phyloP scores from a whole-genome alignment of 2,113 vertebrate species.

The Lepus americanus region DNA sequence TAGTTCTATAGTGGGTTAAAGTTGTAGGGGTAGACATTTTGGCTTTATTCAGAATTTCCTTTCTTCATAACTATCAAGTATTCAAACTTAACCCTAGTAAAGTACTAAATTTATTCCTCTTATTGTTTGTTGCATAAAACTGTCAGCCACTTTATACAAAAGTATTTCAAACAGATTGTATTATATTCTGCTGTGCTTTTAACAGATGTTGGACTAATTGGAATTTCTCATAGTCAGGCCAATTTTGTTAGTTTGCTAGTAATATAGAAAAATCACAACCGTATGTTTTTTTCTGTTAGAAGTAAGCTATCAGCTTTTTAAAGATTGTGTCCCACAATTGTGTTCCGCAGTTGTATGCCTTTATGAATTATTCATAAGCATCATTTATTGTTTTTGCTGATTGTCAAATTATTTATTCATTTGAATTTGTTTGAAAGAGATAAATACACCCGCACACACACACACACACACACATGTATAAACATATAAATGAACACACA shows the following conservation, averaged over 20 bases:
- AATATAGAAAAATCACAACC: neutral
- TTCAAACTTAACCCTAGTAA: slow-evolving; percentile 57
- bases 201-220: slow-evolving; percentile 72
- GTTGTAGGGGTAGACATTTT: too few relatives aligned
- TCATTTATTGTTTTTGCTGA: too few relatives aligned
- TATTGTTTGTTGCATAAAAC: slow-evolving; percentile 66
- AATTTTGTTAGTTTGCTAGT: slow-evolving; percentile 19
- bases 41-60: slow-evolving; percentile 8
- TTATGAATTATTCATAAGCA: neutral
- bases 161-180: slow-evolving; percentile 67
- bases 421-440: too few relatives aligned
- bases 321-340: neutral
- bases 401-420: too few relatives aligned
- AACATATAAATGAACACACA: too few relatives aligned
- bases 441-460: too few relatives aligned
- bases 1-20: too few relatives aligned
- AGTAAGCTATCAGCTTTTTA: neutral
- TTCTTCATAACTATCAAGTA: slow-evolving; percentile 10
- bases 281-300: neutral
- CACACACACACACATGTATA: too few relatives aligned
- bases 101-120: neutral
- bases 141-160: slow-evolving; percentile 60
- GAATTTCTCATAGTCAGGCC: slow-evolving; percentile 22
- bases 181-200: slow-evolving; percentile 38
- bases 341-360: neutral